These are phyloP conservation scores for Sinopyrophorus schimmeli DNA, from an alignment of 2,888 invertebrate genomes.

Conservation along the genomic window DNA sequence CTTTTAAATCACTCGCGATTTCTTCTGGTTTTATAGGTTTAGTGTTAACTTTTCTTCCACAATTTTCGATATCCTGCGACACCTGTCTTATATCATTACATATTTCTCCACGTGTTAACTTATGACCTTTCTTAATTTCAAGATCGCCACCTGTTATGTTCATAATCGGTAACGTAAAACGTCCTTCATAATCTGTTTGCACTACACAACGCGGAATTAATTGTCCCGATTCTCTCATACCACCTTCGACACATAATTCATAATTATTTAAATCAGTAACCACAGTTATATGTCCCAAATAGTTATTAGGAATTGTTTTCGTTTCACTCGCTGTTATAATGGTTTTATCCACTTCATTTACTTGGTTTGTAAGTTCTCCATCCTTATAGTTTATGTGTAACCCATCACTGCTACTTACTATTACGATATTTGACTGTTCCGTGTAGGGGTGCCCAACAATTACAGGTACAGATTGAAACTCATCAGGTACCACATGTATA, in stretches of 20 bases:
- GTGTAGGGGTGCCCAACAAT: slow-evolving; percentile 38
- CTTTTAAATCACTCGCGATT: slow-evolving; percentile 8
- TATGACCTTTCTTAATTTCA: slow-evolving; percentile 9
- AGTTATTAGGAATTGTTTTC: slow-evolving; percentile 28
- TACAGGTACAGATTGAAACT: slow-evolving; percentile 32
- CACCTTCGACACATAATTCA: slow-evolving; percentile 30
- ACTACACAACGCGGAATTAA: slow-evolving; percentile 31
- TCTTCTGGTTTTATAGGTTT: slow-evolving; percentile 2
- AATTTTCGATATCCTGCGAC: background rate
- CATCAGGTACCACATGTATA: slow-evolving; percentile 33
- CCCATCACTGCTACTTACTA: slow-evolving; percentile 28
- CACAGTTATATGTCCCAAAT: slow-evolving; percentile 23
- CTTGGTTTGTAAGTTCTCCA: slow-evolving; percentile 15
- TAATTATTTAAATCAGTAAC: slow-evolving; percentile 5
- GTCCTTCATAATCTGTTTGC: slow-evolving; percentile 24
- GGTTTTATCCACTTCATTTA: slow-evolving; percentile 14
- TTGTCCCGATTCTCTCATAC: slow-evolving; percentile 25
- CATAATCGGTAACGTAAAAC: slow-evolving; percentile 22
- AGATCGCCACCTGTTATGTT: slow-evolving; percentile 13
- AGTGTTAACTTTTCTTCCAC: slow-evolving; percentile 6
- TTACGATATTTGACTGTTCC: slow-evolving; percentile 32
- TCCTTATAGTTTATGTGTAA: slow-evolving; percentile 24
- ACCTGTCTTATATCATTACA: slow-evolving; percentile 4
- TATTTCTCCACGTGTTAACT: slow-evolving; percentile 10
- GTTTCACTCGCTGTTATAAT: slow-evolving; percentile 11